A percentile compares a stretch with the other conserved stretches of the same genome.
Evolutionary conservation across 30 jellyfish, hydroid and myxozoan species (phyloP).

Genomic region (Pelagia noctiluca): DNA sequence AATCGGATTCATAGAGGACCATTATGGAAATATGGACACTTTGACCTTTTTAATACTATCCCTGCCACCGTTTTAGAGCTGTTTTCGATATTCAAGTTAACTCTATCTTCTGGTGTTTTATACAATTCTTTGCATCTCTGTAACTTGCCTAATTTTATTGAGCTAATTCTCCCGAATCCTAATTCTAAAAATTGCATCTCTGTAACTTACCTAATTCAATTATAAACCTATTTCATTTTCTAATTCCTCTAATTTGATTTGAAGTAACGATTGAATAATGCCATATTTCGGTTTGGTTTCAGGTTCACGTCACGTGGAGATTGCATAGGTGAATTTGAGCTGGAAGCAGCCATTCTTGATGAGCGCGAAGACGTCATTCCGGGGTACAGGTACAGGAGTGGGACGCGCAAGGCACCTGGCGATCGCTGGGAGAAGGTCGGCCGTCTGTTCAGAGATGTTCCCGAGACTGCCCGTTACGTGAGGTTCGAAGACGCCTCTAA

Average conservation of each 20-base stretch:
- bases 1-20: no score
- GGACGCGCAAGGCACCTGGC: conserved; percentile 8
- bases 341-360: not conserved
- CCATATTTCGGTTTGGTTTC: not conserved
- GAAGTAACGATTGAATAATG: not conserved
- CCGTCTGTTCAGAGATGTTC: conserved; percentile 11
- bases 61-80: no score
- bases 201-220: no score
- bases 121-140: no score
- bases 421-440: conserved; percentile 8
- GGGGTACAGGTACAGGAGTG: not conserved
- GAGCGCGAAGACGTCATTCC: not conserved
- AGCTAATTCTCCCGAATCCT: no score
- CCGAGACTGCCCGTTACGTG: conserved; percentile 50
- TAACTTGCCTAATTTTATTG: no score
- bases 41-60: no score
- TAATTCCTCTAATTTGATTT: not conserved
- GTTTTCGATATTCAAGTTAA: no score
- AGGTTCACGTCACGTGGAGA: conserved; percentile 16
- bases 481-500: conserved; percentile 67
- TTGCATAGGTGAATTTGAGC: not conserved
- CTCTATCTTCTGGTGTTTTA: no score
- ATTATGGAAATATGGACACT: no score
- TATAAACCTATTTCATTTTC: no score
- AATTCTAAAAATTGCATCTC: no score